Percentiles rank a stretch among this genome's conserved stretches.
phyloP scores from a whole-genome alignment of 2,888 invertebrate species.

The Dasysyrphus tricinctus region DNA sequence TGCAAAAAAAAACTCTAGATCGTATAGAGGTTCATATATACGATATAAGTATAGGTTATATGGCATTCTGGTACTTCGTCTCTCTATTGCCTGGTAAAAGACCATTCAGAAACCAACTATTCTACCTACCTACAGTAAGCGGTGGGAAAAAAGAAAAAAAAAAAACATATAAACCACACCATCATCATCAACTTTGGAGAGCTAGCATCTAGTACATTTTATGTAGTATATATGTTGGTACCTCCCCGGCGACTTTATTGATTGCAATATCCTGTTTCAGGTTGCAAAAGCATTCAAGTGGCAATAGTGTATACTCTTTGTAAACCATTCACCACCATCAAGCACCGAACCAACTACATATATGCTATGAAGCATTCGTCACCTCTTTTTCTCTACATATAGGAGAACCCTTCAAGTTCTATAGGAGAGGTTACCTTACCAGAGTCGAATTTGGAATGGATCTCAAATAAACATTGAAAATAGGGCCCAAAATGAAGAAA shows the following conservation, averaged over 20 bases:
- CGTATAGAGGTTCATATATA: neutral
- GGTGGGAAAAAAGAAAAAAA: constrained; percentile 5
- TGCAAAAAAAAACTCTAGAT: constrained; percentile 6
- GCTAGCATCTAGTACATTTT: neutral
- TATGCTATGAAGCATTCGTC: constrained; percentile 53
- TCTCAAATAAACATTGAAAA: neutral
- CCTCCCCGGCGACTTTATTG: constrained; percentile 65
- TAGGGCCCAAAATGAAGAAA: neutral
- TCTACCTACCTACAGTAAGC: neutral
- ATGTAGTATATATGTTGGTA: constrained; percentile 22
- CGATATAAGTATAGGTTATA: neutral
- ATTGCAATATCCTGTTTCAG: constrained; percentile 73
- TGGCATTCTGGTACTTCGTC: neutral
- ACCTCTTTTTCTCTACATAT: constrained; percentile 46
- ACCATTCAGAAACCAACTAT: constrained; percentile 15
- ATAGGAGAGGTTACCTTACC: neutral
- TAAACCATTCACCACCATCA: constrained; percentile 27
- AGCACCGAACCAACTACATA: constrained; percentile 26
- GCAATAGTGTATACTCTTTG: constrained; percentile 38
- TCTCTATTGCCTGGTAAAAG: constrained; percentile 23
- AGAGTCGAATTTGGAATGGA: neutral
- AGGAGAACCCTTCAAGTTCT: constrained; percentile 28
- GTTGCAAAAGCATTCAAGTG: constrained; percentile 69
- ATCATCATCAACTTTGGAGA: constrained; percentile 13
- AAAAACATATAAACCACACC: constrained; percentile 50